Conservation (phyloP, 2,888 invertebrate species). For the Anaspis maculata region DNA sequence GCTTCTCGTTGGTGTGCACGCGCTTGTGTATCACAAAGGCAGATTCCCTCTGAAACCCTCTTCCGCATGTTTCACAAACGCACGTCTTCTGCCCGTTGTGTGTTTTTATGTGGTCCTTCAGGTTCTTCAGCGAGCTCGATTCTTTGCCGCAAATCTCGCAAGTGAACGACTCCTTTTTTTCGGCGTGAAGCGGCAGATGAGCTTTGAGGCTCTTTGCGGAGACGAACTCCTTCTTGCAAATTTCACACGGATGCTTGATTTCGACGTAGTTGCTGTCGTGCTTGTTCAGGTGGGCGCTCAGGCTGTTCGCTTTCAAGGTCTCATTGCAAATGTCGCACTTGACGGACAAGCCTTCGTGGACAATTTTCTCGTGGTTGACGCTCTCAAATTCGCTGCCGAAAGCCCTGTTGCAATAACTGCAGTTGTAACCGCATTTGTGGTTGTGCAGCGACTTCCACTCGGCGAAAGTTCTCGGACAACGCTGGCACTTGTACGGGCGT, state of each 20-base stretch:
- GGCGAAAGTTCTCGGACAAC: constrained; percentile 50
- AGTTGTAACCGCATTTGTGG: constrained; percentile 41
- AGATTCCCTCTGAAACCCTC: constrained; percentile 52
- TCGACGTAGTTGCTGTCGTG: constrained; percentile 46
- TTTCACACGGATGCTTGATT: constrained; percentile 43
- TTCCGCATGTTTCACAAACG: constrained; percentile 52
- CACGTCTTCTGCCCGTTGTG: constrained; percentile 55
- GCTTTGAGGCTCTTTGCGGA: constrained; percentile 46
- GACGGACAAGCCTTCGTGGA: constrained; percentile 30
- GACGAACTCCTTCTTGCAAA: constrained; percentile 49
- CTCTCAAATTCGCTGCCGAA: constrained; percentile 33
- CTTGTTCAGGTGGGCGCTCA: constrained; percentile 45
- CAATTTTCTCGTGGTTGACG: constrained; percentile 31
- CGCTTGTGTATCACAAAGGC: constrained; percentile 53
- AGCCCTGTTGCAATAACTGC: constrained; percentile 32
- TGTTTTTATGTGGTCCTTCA: constrained; percentile 34
- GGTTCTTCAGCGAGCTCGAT: constrained; percentile 27
- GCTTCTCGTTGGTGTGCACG: constrained; percentile 52
- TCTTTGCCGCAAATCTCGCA: constrained; percentile 32
- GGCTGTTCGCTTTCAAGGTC: constrained; percentile 40
- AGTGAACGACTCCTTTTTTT: constrained; percentile 44
- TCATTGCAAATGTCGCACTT: constrained; percentile 40
- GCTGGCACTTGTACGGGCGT: constrained; percentile 45
- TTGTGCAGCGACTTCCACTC: constrained; percentile 48
- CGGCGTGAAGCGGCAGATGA: constrained; percentile 46